phyloP scores from a whole-genome alignment of 2,888 invertebrate genomes.

The Oxystoma pomonae region DNA sequence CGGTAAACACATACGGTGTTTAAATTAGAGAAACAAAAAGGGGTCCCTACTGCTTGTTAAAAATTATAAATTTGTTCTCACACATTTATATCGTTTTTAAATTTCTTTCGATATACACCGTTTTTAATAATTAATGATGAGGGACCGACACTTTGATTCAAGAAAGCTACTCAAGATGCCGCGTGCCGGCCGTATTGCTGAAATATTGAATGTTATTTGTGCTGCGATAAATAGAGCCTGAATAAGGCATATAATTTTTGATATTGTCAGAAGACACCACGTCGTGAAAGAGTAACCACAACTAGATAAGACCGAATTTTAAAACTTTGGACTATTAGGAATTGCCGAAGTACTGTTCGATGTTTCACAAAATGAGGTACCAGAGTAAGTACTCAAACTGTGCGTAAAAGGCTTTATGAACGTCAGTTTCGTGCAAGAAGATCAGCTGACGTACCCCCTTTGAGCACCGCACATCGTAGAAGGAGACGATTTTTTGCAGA shows the following conservation, averaged over 20 bases:
- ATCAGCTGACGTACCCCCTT: conserved; percentile 7
- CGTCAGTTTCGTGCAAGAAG: conserved; percentile 12
- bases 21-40: background rate
- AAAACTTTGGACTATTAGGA: background rate
- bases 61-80: background rate
- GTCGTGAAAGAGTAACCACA: background rate
- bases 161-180: conserved; percentile 1
- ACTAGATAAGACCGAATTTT: background rate
- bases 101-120: conserved; percentile 9
- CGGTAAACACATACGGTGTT: background rate
- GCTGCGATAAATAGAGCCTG: conserved; percentile 5
- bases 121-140: background rate
- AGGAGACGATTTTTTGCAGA: conserved; percentile 14
- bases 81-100: background rate
- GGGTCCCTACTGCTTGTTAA: background rate
- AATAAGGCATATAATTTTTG: background rate
- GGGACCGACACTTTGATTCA: background rate
- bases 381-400: conserved; percentile 12
- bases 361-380: conserved; percentile 12
- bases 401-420: conserved; percentile 13
- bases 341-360: background rate
- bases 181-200: no score
- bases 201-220: background rate
- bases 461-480: conserved; percentile 13
- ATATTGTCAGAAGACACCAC: conserved; percentile 1